Base-by-base conservation (phyloP, 2,113 vertebrate species). In the Cynopterus brachyotis region DNA sequence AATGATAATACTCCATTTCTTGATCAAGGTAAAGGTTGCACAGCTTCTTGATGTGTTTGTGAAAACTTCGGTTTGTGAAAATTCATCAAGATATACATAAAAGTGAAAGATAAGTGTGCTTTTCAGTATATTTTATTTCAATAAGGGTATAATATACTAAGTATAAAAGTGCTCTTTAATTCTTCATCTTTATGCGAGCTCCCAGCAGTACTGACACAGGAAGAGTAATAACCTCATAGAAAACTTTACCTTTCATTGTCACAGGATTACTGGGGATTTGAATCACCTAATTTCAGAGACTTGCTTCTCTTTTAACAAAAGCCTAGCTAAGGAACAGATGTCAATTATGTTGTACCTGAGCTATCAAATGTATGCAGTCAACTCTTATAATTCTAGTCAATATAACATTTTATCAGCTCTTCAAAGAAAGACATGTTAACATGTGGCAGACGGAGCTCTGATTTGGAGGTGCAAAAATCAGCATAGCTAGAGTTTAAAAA, bases 361-460 rank as follows among this genome's bases (percentile, higher is more conserved):
- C 30, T 73, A 83, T 90, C 26, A 78, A 81, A 90, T 66, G 47
- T 62, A 91, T 60, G 84, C 4, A 76, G 35, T 67, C 72, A 85
- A 73, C 50, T 95, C 53, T 78, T 96, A 57, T 73, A 59, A 90
- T 62, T 92, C 19, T 60, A 90, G 13, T 67, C 35, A 35, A 82
- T 67, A 26, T 88, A 64, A 94, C 42, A 87, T 91, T 96, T 91
- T 55, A 91, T 75, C 45, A 12, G n/a, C 45, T 86, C 16, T 87
- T 96, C 55, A 94, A 95, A 59, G 67, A 88, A 94, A 93, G 16
- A 86, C 1, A 86, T 83, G 30, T 62, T 88, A 62, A 95, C 87
- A 95, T 88, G 15, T 20, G 50, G 3, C 11, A 86, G 22, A 83
- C 1, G 72, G 28, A 73, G 30, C 55, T 93, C 62, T 81, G 47